These are phyloP conservation scores for Chinchilla lanigera DNA, from an alignment of 2,113 vertebrate species.

Conservation along the genomic window DNA sequence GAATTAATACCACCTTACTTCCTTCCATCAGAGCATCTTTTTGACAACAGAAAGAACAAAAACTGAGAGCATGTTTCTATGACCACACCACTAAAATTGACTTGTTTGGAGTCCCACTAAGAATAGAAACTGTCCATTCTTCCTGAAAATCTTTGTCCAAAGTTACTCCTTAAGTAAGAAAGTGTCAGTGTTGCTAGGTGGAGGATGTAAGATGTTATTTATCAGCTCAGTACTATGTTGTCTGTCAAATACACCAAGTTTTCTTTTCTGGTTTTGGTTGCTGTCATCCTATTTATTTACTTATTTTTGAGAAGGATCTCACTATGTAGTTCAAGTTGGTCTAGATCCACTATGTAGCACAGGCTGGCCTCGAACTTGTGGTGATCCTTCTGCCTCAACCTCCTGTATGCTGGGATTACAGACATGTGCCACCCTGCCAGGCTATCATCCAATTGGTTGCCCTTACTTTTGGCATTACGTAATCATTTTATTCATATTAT, in stretches of 20 bases:
- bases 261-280: background rate
- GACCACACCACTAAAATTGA: background rate
- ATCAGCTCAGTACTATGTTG: background rate
- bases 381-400: background rate
- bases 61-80: background rate
- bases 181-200: background rate
- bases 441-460: background rate
- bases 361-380: background rate
- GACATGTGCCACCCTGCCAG: background rate
- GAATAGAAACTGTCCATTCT: background rate
- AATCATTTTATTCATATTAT: background rate
- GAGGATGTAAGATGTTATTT: background rate
- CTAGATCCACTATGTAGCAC: background rate
- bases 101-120: background rate
- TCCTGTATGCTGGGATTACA: background rate
- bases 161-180: background rate
- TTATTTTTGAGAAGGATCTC: background rate
- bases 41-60: background rate
- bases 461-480: background rate
- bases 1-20: fast-evolving
- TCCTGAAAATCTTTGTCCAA: background rate
- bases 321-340: no score
- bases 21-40: background rate
- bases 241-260: background rate
- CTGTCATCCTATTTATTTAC: background rate